Evolutionary conservation across 2,797 vertebrate genomes (phyloP), one percentile per base, ranked within the genome.

Genomic region (Rhinella marina): DNA sequence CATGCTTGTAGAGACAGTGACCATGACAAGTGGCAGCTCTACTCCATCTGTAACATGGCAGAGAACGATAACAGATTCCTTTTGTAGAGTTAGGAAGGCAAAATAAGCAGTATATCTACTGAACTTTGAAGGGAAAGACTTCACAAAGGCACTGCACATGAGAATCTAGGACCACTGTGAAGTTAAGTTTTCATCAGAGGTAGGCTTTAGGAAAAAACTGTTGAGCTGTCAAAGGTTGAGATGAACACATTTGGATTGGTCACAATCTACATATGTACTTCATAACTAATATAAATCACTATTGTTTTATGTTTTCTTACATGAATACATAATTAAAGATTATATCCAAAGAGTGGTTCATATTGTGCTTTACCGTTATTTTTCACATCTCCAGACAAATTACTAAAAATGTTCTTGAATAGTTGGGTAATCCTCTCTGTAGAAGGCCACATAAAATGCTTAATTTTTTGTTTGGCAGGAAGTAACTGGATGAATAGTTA

Each of bases 401-500:
- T 25, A 23, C 11, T 50, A 16, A 52, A 54, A 25, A 25, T 7
- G 21, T n/a, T 50, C 7, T 72, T 72, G 27, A 72, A 9, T 32
- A 72, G 16, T 72, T 19, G 7, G 17, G 29, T 41, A 32, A n/a
- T 50, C 72, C 7, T 52, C 50, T 77, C 48, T 16, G 7, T 7
- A 25, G 48, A 77, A 52, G 23, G 3, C 50, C 75, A 77, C 75
- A 52, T 17, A 1, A 11, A 25, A 54, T 3, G 12, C 9, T 81
- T n/a, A 10, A 64, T 66, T n/a, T 81, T 80, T 17, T 62, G 21
- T 25, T 81, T 25, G 75, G 80, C 59, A 66, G 21, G 1, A 14
- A 50, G 32, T 52, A 23, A 59, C 78, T 80, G 56, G 56, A n/a
- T n/a, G 61, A 66, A 64, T 11, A 25, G 80, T 48, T 81, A 64